phyloP scores from a whole-genome alignment of 2,113 vertebrate species.

The Noctilio leporinus region DNA sequence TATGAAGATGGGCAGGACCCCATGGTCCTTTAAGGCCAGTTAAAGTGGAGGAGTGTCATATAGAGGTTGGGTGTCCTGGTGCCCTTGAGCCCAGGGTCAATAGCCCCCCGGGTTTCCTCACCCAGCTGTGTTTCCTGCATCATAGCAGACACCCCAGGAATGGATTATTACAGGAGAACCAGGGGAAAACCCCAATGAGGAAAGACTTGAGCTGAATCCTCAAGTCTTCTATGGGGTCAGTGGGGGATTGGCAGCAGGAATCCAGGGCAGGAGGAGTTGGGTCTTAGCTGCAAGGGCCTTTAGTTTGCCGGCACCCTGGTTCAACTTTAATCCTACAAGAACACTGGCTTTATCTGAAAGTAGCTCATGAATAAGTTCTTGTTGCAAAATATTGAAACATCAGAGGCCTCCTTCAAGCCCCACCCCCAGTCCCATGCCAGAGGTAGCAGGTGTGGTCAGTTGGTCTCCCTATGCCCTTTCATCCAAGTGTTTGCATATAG shows the following conservation, averaged over 20 bases:
- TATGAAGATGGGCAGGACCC: background rate
- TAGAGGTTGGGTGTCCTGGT: background rate
- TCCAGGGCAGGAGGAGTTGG: no score
- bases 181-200: no score
- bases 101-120: no score
- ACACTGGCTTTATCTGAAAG: background rate
- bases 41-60: background rate
- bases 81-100: background rate
- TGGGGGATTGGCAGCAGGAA: background rate
- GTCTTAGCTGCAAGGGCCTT: background rate
- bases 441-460: background rate
- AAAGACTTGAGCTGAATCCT: background rate
- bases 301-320: background rate
- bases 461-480: background rate
- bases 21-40: background rate
- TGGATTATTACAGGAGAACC: no score
- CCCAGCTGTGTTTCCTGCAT: background rate
- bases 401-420: background rate
- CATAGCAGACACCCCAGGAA: fast-evolving
- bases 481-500: background rate
- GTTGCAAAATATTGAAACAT: background rate
- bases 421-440: background rate
- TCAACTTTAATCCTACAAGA: background rate
- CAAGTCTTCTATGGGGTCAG: background rate
- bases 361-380: background rate